Base-by-base conservation (phyloP, 2,797 vertebrate genomes). In the Acanthis flammea region DNA sequence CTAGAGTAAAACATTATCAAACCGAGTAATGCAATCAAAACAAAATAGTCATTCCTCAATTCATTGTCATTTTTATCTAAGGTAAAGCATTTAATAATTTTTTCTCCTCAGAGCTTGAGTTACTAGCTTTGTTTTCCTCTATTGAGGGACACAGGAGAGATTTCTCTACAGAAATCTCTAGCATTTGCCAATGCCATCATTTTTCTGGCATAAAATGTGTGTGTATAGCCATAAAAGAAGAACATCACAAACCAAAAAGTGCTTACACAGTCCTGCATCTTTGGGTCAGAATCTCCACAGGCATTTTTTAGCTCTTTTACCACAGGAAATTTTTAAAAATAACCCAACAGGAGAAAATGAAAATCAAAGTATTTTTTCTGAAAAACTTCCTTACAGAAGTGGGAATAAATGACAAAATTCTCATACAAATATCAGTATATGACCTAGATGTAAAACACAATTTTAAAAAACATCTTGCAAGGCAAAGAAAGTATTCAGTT, bases 181-280 rank as follows among this genome's bases (percentile, higher is more conserved):
- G 22, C 10, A 86, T 48, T 86, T 72, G 30, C 28, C 72, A 86
- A 6, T 1, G 0, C 21, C 42, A 13, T 19, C 8, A 44, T 73
- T 91, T 94, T 93, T 89, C 66, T 54, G 66, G 58, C 76, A n/a
- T n/a, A n/a, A n/a, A n/a, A n/a, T n/a, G n/a, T n/a, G 71, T 41
- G 55, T 61, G 10, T 57, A 79, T 17, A 83, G 22, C 33, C 77
- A 88, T 18, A 41, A 74, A 71, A 66, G 17, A 22, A 88, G 23
- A 94, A 77, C 30, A 86, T 37, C 75, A 90, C 47, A 76, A 68
- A 91, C 75, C 42, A 28, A 2, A 75, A 75, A 63, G 30, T 42
- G 45, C 30, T 78, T 96, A 75, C 19, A 50, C 7, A 95, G 18
- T 21, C 13, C 31, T 47, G 15, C 30, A 78, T 62, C 58, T 51